These are phyloP conservation scores for Pelochelys cantorii DNA, from an alignment of 2,797 vertebrate genomes.

Conservation along the genomic window DNA sequence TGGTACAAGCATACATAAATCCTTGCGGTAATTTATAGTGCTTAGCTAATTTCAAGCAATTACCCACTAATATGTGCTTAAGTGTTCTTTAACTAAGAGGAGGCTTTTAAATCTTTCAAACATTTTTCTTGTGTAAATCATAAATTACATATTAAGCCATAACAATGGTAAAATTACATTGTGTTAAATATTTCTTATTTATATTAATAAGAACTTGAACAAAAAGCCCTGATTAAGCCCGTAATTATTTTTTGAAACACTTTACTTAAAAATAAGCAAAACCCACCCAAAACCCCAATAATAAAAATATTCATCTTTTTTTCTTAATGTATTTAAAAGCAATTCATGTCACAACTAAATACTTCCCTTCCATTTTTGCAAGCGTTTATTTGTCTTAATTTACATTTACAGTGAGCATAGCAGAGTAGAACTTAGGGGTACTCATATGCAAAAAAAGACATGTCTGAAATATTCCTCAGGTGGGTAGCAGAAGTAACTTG, in stretches of 20 bases:
- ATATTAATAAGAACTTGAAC: conserved; percentile 11
- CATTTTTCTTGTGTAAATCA: conserved; percentile 79
- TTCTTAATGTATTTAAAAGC: background rate
- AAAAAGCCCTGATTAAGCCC: background rate
- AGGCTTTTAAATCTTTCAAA: conserved; percentile 81
- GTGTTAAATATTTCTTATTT: conserved; percentile 27
- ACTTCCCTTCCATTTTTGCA: background rate
- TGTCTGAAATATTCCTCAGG: background rate
- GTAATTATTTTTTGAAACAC: background rate
- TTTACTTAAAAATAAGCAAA: background rate
- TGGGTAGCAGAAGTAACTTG: background rate
- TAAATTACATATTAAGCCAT: conserved; percentile 75
- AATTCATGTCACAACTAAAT: background rate
- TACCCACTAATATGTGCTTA: conserved; percentile 84
- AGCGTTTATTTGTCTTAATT: background rate
- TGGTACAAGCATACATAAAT: conserved; percentile 82
- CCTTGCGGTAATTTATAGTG: conserved; percentile 84
- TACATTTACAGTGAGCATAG: background rate
- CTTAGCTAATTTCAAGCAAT: conserved; percentile 86
- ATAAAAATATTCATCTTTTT: background rate
- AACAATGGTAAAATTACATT: conserved; percentile 53
- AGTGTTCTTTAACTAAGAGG: conserved; percentile 83
- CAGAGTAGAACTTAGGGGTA: background rate
- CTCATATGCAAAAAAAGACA: too few relatives aligned
- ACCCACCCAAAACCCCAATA: background rate